phyloP scores from a whole-genome alignment of 2,113 vertebrate genomes.

The Microcebus jonahi region DNA sequence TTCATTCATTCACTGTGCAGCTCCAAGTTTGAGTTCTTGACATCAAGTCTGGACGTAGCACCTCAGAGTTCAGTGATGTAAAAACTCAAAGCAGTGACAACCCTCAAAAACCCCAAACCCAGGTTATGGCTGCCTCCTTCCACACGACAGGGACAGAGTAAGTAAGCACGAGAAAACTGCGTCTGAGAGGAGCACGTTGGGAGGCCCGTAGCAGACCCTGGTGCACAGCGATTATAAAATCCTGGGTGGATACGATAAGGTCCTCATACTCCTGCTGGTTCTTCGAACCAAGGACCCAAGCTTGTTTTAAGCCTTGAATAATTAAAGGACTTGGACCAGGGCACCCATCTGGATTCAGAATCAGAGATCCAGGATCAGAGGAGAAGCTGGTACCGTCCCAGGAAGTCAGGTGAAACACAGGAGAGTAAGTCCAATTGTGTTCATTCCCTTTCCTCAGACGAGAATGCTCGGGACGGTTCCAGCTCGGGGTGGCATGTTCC shows the following conservation, averaged over 20 bases:
- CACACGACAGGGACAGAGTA: background rate
- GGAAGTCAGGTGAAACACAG: background rate
- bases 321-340: background rate
- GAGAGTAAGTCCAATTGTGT: background rate
- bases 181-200: background rate
- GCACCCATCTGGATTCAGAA: background rate
- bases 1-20: too few species aligned
- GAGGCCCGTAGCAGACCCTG: background rate
- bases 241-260: background rate
- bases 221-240: background rate
- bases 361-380: background rate
- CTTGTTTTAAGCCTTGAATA: background rate
- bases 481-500: background rate
- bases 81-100: background rate
- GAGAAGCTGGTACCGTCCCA: background rate
- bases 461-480: background rate
- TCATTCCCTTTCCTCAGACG: background rate
- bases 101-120: background rate
- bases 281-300: background rate
- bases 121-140: background rate
- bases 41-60: background rate
- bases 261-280: background rate
- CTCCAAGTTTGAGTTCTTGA: background rate
- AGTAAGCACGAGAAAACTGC: background rate
- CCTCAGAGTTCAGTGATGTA: background rate